Conservation (phyloP, 2,888 invertebrate genomes). For the Sepiola atlantica region DNA sequence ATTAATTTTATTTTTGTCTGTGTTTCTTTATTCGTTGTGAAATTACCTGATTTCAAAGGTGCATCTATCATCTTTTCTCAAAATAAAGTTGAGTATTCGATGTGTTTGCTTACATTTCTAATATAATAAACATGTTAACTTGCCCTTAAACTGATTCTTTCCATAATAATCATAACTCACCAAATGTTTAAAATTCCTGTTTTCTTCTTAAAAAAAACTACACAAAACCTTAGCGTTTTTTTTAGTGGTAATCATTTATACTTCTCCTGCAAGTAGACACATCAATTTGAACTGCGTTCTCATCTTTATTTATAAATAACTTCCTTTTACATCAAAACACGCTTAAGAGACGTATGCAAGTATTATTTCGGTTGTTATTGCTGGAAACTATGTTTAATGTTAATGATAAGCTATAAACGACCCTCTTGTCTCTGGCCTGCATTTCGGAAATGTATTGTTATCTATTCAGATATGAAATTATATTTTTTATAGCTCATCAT, state of each 20-base stretch:
- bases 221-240: no score
- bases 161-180: not conserved
- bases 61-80: not conserved
- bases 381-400: conserved; percentile 15
- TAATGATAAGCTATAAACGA: conserved; percentile 32
- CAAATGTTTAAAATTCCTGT: not conserved
- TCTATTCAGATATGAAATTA: not conserved
- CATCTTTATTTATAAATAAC: not conserved
- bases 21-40: not conserved
- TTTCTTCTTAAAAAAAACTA: not conserved
- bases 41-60: not conserved
- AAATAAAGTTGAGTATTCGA: not conserved
- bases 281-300: not conserved
- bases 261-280: not conserved
- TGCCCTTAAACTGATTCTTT: not conserved
- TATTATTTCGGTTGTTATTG: not conserved
- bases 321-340: not conserved
- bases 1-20: no score
- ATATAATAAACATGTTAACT: not conserved
- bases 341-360: not conserved
- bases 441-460: conserved; percentile 19
- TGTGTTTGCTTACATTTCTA: not conserved
- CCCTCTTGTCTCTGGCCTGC: not conserved
- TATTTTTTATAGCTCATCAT: not conserved
- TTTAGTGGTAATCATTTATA: not conserved